Base-by-base conservation (phyloP, 2,888 invertebrate species). In the Arctia plantaginis region DNA sequence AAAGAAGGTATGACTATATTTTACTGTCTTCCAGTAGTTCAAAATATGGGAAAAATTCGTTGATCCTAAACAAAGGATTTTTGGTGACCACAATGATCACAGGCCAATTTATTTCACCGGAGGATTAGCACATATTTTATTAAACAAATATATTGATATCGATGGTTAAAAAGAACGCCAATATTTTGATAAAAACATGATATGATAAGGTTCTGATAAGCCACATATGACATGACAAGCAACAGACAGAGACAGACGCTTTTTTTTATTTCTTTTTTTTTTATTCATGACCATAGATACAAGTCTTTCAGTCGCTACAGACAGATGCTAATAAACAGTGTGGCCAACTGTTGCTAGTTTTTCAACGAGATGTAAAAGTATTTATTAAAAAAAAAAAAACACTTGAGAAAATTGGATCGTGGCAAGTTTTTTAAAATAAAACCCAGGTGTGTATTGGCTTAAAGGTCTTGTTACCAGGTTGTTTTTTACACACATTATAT, bases 101-200 rank as follows among this genome's bases (percentile, higher is more conserved):
- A 18, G 39, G n/a, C 0, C 18, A 35, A 33, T 15, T 51, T 4
- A 12, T 10, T 55, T 51, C 27, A 23, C 18, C n/a, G 59, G 73
- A 81, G 64, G 75, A 79, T 81, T 79, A 81, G 23, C 47, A 65
- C 30, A 30, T 71, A 72, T 12, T 13, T 35, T n/a, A n/a, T n/a
- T 44, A 64, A 35, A 75, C 59, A 77, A 41, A 30, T 76, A 51
- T 66, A 66, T 33, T 77, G 77, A 81, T 81, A 78, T 64, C 18
- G 10, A 39, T 35, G 20, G 13, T 68, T 69, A n/a, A 73, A 35
- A 69, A 66, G 51, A 55, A 71, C 67, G 59, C 69, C 47, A 73
- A 79, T 68, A 73, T 72, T 62, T 44, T 69, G 80, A 81, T 81
- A 76, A 74, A 66, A 65, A 71, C 67, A 23, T 47, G 47, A 20